Conservation (phyloP, 2,113 vertebrate species). For the Colossoma macropomum region DNA sequence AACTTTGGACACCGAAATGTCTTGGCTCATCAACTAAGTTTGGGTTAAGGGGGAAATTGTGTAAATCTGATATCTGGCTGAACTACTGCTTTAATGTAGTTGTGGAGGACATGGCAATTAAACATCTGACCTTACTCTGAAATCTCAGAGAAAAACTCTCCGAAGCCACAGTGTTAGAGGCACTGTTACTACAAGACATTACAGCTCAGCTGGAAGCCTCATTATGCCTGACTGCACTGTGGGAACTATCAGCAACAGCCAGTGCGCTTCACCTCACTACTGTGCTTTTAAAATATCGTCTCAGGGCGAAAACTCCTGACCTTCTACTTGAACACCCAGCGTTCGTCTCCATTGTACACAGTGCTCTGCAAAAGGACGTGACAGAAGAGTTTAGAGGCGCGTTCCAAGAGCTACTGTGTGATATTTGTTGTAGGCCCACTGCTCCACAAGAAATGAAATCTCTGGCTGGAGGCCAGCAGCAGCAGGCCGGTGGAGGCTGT, state of each 20-base stretch:
- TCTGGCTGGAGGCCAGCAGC: constrained; percentile 43
- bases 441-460: constrained; percentile 27
- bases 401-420: constrained; percentile 33
- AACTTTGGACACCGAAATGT: too few relatives aligned
- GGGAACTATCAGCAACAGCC: background rate
- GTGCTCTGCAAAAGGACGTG: background rate
- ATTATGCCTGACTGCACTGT: background rate
- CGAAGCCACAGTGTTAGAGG: background rate
- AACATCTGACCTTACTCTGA: background rate
- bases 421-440: constrained; percentile 38
- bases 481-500: constrained; percentile 41
- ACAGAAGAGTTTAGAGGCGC: background rate
- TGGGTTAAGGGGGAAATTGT: too few relatives aligned
- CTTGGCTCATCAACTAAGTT: too few relatives aligned
- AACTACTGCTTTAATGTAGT: too few relatives aligned
- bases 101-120: background rate
- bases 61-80: too few relatives aligned
- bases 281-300: background rate
- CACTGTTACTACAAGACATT: background rate
- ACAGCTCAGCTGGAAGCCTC: background rate
- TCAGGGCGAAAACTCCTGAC: background rate
- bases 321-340: constrained; percentile 3
- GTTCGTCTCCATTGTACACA: constrained; percentile 9
- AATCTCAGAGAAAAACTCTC: background rate
- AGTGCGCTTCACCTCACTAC: background rate